Conservation (phyloP, 2,888 invertebrate genomes). For the Drosophila stalkeri region DNA sequence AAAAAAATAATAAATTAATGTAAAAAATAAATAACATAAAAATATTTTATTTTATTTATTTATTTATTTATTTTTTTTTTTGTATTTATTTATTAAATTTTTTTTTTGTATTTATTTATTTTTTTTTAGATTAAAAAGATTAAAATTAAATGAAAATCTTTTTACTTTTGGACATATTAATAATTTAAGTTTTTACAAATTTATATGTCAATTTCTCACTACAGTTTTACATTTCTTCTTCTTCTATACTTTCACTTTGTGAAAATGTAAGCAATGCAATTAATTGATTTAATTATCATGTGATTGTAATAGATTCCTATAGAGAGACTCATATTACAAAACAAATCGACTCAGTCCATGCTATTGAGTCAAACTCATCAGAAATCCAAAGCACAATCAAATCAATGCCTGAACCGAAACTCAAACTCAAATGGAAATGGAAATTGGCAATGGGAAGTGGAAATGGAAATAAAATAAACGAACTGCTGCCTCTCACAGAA, state of each 20-base stretch:
- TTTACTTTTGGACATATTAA: too few relatives aligned
- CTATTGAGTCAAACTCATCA: constrained; percentile 15
- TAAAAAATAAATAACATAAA: too few relatives aligned
- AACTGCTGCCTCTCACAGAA: constrained; percentile 1
- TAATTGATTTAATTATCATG: constrained; percentile 23
- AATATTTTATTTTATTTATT: too few relatives aligned
- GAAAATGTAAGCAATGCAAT: constrained; percentile 7
- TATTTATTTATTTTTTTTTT: too few relatives aligned
- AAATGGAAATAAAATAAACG: constrained; percentile 35
- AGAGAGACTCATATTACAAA: constrained; percentile 2
- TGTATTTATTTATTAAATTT: too few relatives aligned
- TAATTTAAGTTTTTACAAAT: background rate
- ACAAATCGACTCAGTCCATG: background rate
- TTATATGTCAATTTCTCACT: background rate
- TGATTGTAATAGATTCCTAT: constrained; percentile 11
- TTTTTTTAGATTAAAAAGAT: too few relatives aligned
- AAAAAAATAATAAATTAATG: too few relatives aligned
- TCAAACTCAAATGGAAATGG: constrained; percentile 1
- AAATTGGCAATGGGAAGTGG: too few relatives aligned
- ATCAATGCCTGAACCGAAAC: constrained; percentile 27
- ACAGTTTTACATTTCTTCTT: background rate
- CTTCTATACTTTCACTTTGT: background rate
- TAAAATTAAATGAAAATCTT: too few relatives aligned
- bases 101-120: too few relatives aligned
- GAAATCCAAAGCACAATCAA: constrained; percentile 28